Base-by-base conservation (phyloP, 2,888 invertebrate species). In the Lymantria dispar region DNA sequence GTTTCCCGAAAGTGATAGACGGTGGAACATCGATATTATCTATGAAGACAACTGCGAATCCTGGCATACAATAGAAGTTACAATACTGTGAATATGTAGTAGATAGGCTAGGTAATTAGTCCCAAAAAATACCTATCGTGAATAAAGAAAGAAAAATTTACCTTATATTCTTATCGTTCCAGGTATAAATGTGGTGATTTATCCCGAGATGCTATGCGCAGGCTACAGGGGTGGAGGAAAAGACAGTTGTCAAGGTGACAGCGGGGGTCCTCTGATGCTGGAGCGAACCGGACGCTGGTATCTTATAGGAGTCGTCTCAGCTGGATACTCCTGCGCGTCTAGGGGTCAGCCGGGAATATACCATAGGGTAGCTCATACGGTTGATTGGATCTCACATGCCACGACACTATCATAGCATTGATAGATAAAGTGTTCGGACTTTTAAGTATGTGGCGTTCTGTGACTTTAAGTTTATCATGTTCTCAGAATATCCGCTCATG, bases 151-250 rank as follows among this genome's bases (percentile, higher is more conserved):
- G 22, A 3, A n/a, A n/a, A n/a, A 5, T 5, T 22, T 22, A 22
- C 22, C 5, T 3, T 22, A 22, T 22, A 22, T 3, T 22, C 22
- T 40, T 51, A 12, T 45, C 15, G 38, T 72, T 80, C 14, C 81
- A 92, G 96, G 96, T 47, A 97, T 97, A 70, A 96, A 96, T 77
- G 96, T 97, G 39, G 95, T 97, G 12, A 98, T 98, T 73, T 97
- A 98, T 83, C 97, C 97, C 41, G 98, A 98, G 85, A 98, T 98
- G 98, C 94, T 98, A 83, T 98, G 98, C 78, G 98, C 98, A 0
- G 98, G 98, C 2, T 97, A 98, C 81, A 94, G 97, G 47, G 95
- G 95, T 29, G 98, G 98, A 0, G 97, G 97, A 31, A 95, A 96
- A 70, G 96, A 96, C 83, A 94, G 94, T 62, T 92, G 92, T 57